A percentile compares a stretch with the other conserved stretches of the same genome.
Conservation (phyloP, 2,888 invertebrate species). For the Phytoseiulus persimilis region DNA sequence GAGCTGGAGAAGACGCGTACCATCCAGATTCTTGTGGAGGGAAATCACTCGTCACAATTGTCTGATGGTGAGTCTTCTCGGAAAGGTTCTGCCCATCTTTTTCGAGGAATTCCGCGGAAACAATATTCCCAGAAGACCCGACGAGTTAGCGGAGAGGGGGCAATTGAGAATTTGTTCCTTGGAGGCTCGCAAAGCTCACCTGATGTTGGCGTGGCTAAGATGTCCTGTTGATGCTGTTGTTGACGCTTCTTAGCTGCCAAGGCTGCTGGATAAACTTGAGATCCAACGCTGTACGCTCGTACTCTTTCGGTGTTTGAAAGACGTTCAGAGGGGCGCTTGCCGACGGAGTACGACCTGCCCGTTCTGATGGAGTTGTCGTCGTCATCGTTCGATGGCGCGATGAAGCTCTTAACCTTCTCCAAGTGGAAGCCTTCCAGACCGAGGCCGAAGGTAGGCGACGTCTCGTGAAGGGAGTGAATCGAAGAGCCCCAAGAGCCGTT, state of each 20-base stretch:
- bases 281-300: conserved; percentile 70
- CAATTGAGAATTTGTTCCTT: too few relatives aligned
- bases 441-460: conserved; percentile 31
- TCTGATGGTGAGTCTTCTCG: too few relatives aligned
- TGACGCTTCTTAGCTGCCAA: conserved; percentile 7
- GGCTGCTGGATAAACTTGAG: conserved; percentile 51
- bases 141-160: too few relatives aligned
- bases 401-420: conserved; percentile 20
- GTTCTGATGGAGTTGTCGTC: conserved; percentile 19
- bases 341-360: conserved; percentile 14
- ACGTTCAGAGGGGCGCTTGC: conserved; percentile 19
- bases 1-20: too few relatives aligned
- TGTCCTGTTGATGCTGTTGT: conserved; percentile 30
- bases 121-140: too few relatives aligned
- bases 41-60: too few relatives aligned
- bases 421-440: conserved; percentile 17
- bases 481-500: conserved; percentile 37
- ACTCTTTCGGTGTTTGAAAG: conserved; percentile 52
- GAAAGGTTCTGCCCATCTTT: neutral
- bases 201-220: conserved; percentile 14
- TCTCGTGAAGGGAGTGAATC: conserved; percentile 26
- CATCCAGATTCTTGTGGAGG: too few relatives aligned
- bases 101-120: too few relatives aligned
- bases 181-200: neutral
- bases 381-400: conserved; percentile 8